phyloP scores from a whole-genome alignment of 2,888 invertebrate species.

The Agelastica alni region DNA sequence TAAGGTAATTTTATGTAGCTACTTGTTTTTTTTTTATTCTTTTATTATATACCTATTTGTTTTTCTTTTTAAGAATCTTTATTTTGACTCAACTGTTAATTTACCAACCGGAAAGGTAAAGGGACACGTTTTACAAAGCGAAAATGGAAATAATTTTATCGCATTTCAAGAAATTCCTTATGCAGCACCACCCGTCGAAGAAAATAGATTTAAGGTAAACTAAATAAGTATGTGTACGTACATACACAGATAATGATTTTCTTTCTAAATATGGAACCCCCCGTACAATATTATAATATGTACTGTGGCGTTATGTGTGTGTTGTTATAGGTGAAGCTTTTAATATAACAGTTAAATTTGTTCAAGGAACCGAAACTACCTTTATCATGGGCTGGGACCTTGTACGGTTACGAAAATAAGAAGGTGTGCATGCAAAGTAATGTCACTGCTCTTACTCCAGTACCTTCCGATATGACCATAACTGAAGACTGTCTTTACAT shows the following conservation, averaged over 20 bases:
- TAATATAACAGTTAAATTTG: too few species aligned
- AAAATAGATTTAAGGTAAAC: conserved; percentile 30
- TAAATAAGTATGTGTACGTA: too few species aligned
- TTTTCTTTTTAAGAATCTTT: too few species aligned
- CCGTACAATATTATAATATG: too few species aligned
- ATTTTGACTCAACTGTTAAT: too few species aligned
- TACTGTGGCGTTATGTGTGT: too few species aligned
- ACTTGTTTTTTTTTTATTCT: too few species aligned
- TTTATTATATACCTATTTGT: too few species aligned
- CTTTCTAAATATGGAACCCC: too few species aligned
- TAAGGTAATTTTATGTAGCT: too few species aligned
- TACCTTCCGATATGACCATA: conserved; percentile 19
- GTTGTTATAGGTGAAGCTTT: too few species aligned
- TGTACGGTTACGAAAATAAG: conserved; percentile 30
- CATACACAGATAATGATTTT: too few species aligned
- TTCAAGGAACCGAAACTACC: conserved; percentile 38
- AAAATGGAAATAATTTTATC: conserved; percentile 16
- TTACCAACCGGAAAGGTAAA: conserved; percentile 20
- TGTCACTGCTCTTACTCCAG: conserved; percentile 19
- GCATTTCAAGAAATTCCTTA: conserved; percentile 35
- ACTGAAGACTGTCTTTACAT: conserved; percentile 40
- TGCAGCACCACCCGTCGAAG: conserved; percentile 30
- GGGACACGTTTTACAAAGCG: conserved; percentile 11
- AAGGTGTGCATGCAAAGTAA: conserved; percentile 33
- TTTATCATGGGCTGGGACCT: conserved; percentile 32